Evolutionary conservation across 2,797 vertebrate species (phyloP), one percentile per base, ranked within the genome.

Genomic region (Melanotaenia pygmaea): DNA sequence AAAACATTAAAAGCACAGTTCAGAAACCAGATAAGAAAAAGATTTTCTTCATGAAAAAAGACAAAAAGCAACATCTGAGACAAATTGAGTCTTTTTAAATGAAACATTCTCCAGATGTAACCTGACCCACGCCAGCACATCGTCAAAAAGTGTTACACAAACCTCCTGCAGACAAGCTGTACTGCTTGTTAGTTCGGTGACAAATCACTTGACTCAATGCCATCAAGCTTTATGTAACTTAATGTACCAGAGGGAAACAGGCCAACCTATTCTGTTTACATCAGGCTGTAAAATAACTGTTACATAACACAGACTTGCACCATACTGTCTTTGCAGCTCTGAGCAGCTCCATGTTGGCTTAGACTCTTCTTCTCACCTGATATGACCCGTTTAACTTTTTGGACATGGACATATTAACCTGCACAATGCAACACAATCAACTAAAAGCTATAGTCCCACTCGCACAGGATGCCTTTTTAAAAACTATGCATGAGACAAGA

Each of bases 191-290:
- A 51, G 68, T 64, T 37, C 57, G 59, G 53, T 62, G 64, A 32
- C 38, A 72, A 81, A 53, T 8, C 24, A 53, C 63, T 80, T 86
- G 77, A 77, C 70, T 79, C 67, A 8, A 9, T 72, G 85, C 78
- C 67, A 81, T 67, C 24, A 18, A 70, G 56, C 16, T 82, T 82
- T 86, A 86, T 70, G 50, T 84, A 86, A 89, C 66, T 59, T 73
- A 63, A 77, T 84, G 77, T 75, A 70, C 32, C 56, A 58, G 47
- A 43, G 60, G 35, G 70, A 84, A 77, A 16, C 61, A 80, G 74
- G 72, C 62, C 77, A 85, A 69, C 74, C 64, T 66, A 47, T 78
- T 74, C 53, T 57, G 74, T 59, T 73, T 47, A 68, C 53, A 66
- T 67, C 26, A 34, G 62, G 53, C 72, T 75, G 32, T 78, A 69